Base-by-base conservation (phyloP, 1,140 invertebrate species). In the Penaeus vannamei region DNA sequence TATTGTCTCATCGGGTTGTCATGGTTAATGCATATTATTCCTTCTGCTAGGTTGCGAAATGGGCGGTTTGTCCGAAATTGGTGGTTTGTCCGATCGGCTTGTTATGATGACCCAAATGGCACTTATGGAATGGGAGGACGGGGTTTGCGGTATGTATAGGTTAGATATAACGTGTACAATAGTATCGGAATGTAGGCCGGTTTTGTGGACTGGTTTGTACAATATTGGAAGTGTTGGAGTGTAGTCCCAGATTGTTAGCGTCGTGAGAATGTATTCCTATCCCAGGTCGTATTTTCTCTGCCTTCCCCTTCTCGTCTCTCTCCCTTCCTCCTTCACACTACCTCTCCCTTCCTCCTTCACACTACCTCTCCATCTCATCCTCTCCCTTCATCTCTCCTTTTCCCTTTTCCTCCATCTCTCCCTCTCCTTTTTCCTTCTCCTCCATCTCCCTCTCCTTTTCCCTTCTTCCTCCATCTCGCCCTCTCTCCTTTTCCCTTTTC, bases 1-100 rank as follows among this genome's bases (percentile, higher is more conserved):
- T 93, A 29, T 72, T 93, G 29, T 87, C 93, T 29, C 32, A 93
- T 26, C 85, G 90, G 1, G 64, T 92, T 19, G 72, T 92, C 72
- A 92, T 90, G 12, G 91, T 81, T 17, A 42, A 91, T 91, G 22
- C 66, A 59, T 36, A 90, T 82, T 42, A 91, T 91, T 46, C 26
- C 84, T 46, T 89, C 86, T 69, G 72, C 5, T 42, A 76, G 0
- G 29, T 91, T 29, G 60, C 91, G 23, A 64, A 46, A 53, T 53
- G 5, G 53, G 53, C 14, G 53, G 53, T 14, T 26, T 22, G 36
- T 26, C 23, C 91, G 60, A 72, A 91, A 14, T 36, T 36, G 77
- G 81, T n/a, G 88, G 60, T 42, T 42, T 42, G 36, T 42, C 36
- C 36, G 36, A 42, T 7, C 4, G 36, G 36, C 36, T 42, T 42